Base-by-base conservation (phyloP, 23 tunicate genomes). In the Halocynthia aurantium region DNA sequence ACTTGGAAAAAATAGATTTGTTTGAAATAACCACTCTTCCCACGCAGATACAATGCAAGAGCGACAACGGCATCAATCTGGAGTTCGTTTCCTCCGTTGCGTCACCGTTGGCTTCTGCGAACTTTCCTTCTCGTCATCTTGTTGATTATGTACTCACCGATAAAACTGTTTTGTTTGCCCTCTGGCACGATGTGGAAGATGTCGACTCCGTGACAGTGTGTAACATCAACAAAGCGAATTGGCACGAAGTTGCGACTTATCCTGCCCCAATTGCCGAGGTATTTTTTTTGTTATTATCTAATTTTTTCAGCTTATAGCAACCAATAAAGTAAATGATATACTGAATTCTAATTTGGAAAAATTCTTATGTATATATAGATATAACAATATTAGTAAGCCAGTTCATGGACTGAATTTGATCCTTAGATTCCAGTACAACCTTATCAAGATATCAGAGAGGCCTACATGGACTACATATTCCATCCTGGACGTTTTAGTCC, bases 241-340 rank as follows among this genome's bases (percentile, higher is more conserved):
- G 96, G 96, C 96, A 89, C 84, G 96, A 89, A 15, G 96, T 89
- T 13, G 85, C 85, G 17, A 49, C 56, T 22, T 50, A 74, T 44
- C 78, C 62, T 17, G 12, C 62, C 10, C 78, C 78, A 0, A 8
- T 54, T 0, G 10, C 17, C 2, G 78, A 51, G 21, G 57, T 31
- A 4, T 31, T 1, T 31, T 31, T 31, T 31, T 31, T 31, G 44
- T 31, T 31, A 31, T 0, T 31, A 31, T 31, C 44, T 31, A 31
- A 31, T 1, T 31, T 31, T 31, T 31, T 31, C 44, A 31, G 44
- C 44, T 31, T 31, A 31, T 31, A 31, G 44, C 44, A 31, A 31
- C 44, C 44, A 31, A 31, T 31, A 31, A 31, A 31, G 1, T 31
- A 31, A 31, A 31, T 31, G 44, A 31, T 31, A 31, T 31, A 31